These are phyloP conservation scores for Chionis minor DNA, from an alignment of 2,113 vertebrate genomes.

Conservation along the genomic window DNA sequence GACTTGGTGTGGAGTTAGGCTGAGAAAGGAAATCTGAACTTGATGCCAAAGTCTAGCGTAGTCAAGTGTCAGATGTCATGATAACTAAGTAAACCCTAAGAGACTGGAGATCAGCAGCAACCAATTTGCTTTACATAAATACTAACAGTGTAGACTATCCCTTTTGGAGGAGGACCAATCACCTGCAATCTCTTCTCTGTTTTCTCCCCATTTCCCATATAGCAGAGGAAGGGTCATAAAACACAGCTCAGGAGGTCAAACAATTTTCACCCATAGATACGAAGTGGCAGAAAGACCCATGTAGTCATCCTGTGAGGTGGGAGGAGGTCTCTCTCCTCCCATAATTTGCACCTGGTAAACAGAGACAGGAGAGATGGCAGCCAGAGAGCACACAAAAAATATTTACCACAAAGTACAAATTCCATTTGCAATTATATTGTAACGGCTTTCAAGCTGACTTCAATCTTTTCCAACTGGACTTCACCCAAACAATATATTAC, in stretches of 20 bases:
- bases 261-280: neutral
- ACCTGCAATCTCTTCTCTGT: neutral
- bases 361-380: neutral
- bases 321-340: neutral
- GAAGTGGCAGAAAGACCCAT: neutral
- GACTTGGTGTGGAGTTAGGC: neutral
- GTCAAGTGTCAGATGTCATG: neutral
- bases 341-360: neutral
- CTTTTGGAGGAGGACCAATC: neutral
- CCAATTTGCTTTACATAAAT: neutral
- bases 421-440: neutral
- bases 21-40: neutral
- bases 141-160: neutral
- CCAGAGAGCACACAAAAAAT: neutral
- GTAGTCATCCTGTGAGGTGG: neutral
- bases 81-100: neutral
- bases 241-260: neutral
- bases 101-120: neutral
- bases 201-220: neutral
- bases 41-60: neutral
- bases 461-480: constrained; percentile 35
- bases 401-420: constrained; percentile 19
- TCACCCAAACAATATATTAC: constrained; percentile 19
- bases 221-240: neutral
- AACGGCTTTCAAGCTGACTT: constrained; percentile 52